These are phyloP conservation scores for Mastigias papua DNA, from an alignment of 30 jellyfish, hydroid and myxozoan genomes.

Conservation along the genomic window DNA sequence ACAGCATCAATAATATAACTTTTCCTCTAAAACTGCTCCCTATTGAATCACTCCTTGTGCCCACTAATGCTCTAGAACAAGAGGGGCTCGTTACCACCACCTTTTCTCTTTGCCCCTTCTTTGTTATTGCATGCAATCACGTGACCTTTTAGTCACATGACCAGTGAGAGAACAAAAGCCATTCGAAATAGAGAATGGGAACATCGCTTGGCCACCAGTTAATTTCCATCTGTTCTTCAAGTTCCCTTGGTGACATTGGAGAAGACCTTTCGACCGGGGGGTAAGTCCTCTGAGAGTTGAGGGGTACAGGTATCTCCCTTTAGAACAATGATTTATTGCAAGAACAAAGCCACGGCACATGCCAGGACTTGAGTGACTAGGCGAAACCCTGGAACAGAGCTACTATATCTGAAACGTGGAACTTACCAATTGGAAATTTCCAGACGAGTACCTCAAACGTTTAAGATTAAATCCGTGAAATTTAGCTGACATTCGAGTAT, in stretches of 20 bases:
- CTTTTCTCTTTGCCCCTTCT: constrained; percentile 82
- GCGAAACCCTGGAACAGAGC: too few relatives aligned
- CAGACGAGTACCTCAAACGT: too few relatives aligned
- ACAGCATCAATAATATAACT: neutral
- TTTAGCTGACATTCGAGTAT: too few relatives aligned
- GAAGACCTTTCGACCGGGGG: constrained; percentile 45
- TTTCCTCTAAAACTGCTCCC: constrained; percentile 7
- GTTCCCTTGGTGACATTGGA: constrained; percentile 63
- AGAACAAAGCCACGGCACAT: neutral
- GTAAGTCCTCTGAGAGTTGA: neutral
- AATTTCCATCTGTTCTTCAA: constrained; percentile 70
- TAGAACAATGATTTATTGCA: neutral
- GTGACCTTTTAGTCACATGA: constrained; percentile 46
- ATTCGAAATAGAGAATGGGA: constrained; percentile 72
- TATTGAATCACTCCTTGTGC: neutral
- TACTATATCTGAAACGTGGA: too few relatives aligned
- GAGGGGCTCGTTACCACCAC: constrained; percentile 65
- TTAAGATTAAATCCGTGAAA: too few relatives aligned
- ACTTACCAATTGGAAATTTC: too few relatives aligned
- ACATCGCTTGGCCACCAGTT: constrained; percentile 78
- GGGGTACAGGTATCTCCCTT: neutral
- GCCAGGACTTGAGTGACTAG: neutral
- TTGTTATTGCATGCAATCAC: constrained; percentile 64
- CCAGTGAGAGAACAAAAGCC: constrained; percentile 46
- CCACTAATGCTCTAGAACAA: constrained; percentile 13